Evolutionary conservation across 2,888 invertebrate genomes (phyloP).

Genomic region (Tricholauxania praeusta): DNA sequence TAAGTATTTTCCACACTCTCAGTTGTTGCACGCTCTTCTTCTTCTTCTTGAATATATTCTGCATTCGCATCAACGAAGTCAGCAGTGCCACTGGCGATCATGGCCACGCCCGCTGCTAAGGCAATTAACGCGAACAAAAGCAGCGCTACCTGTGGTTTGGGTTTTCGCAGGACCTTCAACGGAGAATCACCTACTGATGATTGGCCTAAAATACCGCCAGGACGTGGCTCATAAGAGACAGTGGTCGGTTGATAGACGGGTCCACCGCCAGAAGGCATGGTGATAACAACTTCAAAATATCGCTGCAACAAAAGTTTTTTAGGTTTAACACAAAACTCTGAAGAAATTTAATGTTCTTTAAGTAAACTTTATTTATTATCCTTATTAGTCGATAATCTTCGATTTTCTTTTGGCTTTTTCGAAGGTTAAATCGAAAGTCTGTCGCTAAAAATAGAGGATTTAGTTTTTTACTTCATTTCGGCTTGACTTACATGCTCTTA

Average conservation of each 20-base stretch:
- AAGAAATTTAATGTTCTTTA: no score
- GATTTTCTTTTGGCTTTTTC: not conserved
- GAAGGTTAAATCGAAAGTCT: conserved; percentile 14
- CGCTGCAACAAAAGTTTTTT: no score
- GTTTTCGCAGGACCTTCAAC: conserved; percentile 57
- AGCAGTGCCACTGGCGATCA: conserved; percentile 75
- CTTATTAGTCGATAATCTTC: not conserved
- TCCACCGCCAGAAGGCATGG: conserved; percentile 49
- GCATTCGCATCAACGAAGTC: conserved; percentile 71
- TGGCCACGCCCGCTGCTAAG: conserved; percentile 69
- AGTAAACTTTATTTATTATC: no score
- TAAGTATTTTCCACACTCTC: conserved; percentile 32
- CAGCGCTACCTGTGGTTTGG: conserved; percentile 56
- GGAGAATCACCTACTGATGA: conserved; percentile 55
- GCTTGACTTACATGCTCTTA: no score
- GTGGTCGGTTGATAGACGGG: conserved; percentile 85
- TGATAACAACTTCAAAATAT: not conserved
- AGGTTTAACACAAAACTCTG: no score
- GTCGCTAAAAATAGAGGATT: conserved; percentile 5
- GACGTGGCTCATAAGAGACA: conserved; percentile 77
- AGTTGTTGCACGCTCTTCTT: not conserved
- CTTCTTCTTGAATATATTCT: conserved; percentile 54
- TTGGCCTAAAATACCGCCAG: conserved; percentile 49
- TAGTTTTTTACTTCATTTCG: no score
- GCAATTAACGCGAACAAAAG: conserved; percentile 58